These are phyloP conservation scores for Danio kyathit DNA, from an alignment of 2,797 vertebrate genomes.

Conservation along the genomic window DNA sequence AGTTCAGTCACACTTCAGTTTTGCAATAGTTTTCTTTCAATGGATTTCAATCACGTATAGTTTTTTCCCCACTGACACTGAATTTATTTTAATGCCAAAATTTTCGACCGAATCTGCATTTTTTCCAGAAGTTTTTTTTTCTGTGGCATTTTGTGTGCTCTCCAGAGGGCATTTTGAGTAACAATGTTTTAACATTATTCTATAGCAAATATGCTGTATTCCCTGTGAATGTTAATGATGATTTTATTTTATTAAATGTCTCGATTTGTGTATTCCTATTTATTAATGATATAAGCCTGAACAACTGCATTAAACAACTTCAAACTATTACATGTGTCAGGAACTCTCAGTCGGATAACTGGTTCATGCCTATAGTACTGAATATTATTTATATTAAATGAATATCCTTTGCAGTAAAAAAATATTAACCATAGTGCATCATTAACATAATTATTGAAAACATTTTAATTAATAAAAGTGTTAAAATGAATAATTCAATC, in stretches of 20 bases:
- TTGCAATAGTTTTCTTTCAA: not conserved
- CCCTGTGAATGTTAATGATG: conserved; percentile 78
- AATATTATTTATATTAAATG: not conserved
- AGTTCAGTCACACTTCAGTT: not conserved
- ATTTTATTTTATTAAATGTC: conserved; percentile 62
- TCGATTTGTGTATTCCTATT: conserved; percentile 83
- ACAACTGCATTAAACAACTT: conserved; percentile 79
- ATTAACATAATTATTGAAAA: too few species aligned
- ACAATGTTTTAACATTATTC: conserved; percentile 43
- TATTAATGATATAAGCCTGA: conserved; percentile 83
- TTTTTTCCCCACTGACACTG: conserved; percentile 54
- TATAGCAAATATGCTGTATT: conserved; percentile 74
- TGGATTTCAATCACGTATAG: conserved; percentile 60
- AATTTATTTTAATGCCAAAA: conserved; percentile 1
- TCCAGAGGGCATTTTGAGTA: conserved; percentile 25
- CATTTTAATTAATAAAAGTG: too few species aligned
- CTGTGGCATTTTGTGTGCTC: conserved; percentile 67
- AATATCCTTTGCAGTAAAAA: not conserved
- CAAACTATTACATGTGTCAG: not conserved
- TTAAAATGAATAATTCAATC: too few species aligned
- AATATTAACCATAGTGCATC: too few species aligned
- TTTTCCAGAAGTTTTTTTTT: conserved; percentile 72
- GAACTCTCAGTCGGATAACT: not conserved
- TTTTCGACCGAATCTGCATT: conserved; percentile 80
- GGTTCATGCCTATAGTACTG: too few species aligned